Conservation (phyloP, 2,888 invertebrate genomes). For the Pseudococcus longispinus region DNA sequence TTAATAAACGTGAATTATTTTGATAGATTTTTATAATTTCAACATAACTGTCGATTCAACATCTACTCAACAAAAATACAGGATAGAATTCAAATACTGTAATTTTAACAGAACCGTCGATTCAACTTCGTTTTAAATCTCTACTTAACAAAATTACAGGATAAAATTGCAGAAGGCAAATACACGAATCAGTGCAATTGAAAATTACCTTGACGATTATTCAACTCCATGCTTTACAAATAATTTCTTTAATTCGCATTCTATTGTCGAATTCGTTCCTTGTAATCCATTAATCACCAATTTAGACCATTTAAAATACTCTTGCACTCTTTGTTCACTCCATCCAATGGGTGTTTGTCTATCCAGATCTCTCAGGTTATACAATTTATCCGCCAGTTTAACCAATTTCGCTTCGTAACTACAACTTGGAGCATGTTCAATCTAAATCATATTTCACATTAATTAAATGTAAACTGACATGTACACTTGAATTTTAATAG, state of each 20-base stretch:
- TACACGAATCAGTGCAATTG: not conserved
- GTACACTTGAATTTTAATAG: not conserved
- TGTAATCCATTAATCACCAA: constrained; percentile 72
- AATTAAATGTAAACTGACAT: not conserved
- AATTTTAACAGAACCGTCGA: too few relatives aligned
- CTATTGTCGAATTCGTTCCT: constrained; percentile 70
- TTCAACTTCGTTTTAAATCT: too few relatives aligned
- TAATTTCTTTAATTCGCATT: not conserved
- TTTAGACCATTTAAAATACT: constrained; percentile 76
- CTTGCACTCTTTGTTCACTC: constrained; percentile 67
- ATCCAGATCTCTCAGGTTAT: constrained; percentile 78
- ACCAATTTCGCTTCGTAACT: constrained; percentile 75
- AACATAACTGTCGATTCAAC: too few relatives aligned
- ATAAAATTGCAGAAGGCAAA: too few relatives aligned
- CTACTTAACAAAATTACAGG: too few relatives aligned
- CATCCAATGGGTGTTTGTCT: constrained; percentile 68
- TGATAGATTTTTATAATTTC: too few relatives aligned
- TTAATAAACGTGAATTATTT: too few relatives aligned
- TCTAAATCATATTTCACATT: constrained; percentile 61
- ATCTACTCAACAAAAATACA: too few relatives aligned
- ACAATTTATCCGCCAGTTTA: constrained; percentile 81
- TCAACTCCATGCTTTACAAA: not conserved
- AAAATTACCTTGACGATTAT: not conserved
- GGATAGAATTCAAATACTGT: too few relatives aligned
- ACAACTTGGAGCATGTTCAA: constrained; percentile 68